phyloP scores from a whole-genome alignment of 2,797 vertebrate genomes.

The Loris lydekkerianus region DNA sequence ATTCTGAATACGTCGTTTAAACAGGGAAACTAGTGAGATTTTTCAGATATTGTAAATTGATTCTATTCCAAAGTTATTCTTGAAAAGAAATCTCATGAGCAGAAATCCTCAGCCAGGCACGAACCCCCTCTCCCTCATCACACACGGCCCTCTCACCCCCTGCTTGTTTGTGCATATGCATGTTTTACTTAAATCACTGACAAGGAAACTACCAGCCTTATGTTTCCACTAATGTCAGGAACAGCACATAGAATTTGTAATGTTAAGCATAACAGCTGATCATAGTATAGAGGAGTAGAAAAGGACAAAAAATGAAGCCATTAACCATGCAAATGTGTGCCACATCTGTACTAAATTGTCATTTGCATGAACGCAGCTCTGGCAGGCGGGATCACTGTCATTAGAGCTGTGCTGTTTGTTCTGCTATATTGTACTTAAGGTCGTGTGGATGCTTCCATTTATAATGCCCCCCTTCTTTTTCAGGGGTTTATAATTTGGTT shows the following conservation, averaged over 20 bases:
- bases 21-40: background rate
- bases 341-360: conserved; percentile 82
- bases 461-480: conserved; percentile 74
- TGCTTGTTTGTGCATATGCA: conserved; percentile 65
- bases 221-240: conserved; percentile 92
- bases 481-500: conserved; percentile 78
- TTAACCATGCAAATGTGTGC: conserved; percentile 90
- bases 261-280: conserved; percentile 93
- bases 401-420: conserved; percentile 78
- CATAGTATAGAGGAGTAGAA: conserved; percentile 89
- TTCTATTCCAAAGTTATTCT: background rate
- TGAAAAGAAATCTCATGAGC: conserved; percentile 55
- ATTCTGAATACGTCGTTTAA: background rate
- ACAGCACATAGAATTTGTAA: conserved; percentile 93
- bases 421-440: conserved; percentile 81
- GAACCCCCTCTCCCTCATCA: background rate
- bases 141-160: background rate
- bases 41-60: conserved; percentile 1
- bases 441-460: conserved; percentile 80
- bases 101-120: conserved; percentile 27
- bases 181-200: conserved; percentile 92
- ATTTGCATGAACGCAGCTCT: conserved; percentile 84
- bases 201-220: conserved; percentile 93
- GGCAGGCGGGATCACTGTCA: conserved; percentile 76
- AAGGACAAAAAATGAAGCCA: conserved; percentile 88